Evolutionary conservation across 2,888 invertebrate species (phyloP), one percentile per base, ranked within the genome.

Genomic region (Bellardia bayeri): DNA sequence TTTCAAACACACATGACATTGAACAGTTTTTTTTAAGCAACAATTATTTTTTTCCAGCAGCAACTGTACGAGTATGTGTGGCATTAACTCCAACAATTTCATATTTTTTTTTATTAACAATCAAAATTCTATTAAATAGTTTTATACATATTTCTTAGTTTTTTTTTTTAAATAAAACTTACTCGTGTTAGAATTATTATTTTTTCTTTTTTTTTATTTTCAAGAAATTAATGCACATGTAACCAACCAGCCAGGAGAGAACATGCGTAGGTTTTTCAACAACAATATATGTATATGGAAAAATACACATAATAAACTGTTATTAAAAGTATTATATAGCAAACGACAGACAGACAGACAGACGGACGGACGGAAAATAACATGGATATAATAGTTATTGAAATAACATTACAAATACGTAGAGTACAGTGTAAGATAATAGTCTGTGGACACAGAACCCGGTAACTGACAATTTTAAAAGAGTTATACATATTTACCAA

Each of bases 231-330:
- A 64, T 72, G 71, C 13, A 42, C 71, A 42, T 63, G 64, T 58
- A 42, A 54, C 33, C 42, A 72, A 8, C 16, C 33, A 63, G 23
- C 23, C 23, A 2, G 11, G 11, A 6, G n/a, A 14, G 64, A 81
- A 72, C n/a, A 72, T 66, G 81, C 56, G 81, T 81, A 74, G 81
- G 81, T 37, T 74, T 68, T 74, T 8, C 14, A 66, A 81, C 2
- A 54, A 49, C 49, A 61, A 14, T 9, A 37, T 4, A 5, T 3
- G 37, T 58, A 14, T 16, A 11, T 2, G 58, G 68, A 5, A 16
- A 76, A 63, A 58, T 14, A 63, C 23, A 64, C 5, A 61, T 33
- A 23, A 58, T 58, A 61, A 61, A 61, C 61, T 61, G 61, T 33
- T 30, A 61, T 61, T 61, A 61, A 61, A 33, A 33, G 61, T 33